Conservation (phyloP, 1,140 invertebrate genomes). For the Ceratosolen fusciceps region DNA sequence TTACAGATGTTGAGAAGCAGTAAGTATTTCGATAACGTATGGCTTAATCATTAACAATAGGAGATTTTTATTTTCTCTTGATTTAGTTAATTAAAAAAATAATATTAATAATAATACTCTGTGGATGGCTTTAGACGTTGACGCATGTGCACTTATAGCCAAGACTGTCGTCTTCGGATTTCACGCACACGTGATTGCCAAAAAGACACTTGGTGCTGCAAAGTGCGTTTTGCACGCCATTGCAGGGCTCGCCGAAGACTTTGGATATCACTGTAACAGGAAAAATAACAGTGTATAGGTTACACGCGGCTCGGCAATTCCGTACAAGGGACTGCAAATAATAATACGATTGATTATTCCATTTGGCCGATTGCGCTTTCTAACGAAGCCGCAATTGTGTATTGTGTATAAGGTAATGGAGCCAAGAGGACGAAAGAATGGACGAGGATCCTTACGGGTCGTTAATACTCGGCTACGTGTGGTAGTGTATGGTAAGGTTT, state of each 20-base stretch:
- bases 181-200: constrained; percentile 12
- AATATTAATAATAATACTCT: no score
- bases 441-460: no score
- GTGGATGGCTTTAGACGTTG: neutral
- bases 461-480: no score
- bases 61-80: neutral
- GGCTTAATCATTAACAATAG: neutral
- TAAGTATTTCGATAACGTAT: neutral
- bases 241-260: constrained; percentile 27
- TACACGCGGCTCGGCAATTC: no score
- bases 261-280: constrained; percentile 24
- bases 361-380: no score
- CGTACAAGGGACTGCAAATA: no score
- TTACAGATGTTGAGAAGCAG: neutral
- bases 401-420: no score
- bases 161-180: constrained; percentile 27
- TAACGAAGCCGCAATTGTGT: no score
- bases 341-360: no score
- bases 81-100: neutral
- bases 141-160: constrained; percentile 39
- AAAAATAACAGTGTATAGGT: no score
- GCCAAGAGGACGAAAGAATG: no score
- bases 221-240: neutral
- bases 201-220: constrained; percentile 36
- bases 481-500: no score